A percentile compares a stretch with the other conserved stretches of the same genome.
phyloP scores from a whole-genome alignment of 2,113 vertebrate genomes.

The Sphyrna mokarran region DNA sequence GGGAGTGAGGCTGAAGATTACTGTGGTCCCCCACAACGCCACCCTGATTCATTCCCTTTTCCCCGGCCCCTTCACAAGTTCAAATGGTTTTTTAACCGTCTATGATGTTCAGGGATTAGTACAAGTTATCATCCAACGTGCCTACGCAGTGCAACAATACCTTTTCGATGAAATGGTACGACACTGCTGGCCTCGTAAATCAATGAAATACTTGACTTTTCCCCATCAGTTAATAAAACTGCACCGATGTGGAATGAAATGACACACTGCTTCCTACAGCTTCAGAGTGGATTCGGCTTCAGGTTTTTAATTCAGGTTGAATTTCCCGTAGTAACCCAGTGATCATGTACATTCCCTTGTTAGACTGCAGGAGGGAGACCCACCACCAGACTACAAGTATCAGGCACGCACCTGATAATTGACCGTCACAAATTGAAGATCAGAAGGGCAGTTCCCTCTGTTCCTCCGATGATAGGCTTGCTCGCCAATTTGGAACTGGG shows the following conservation, averaged over 20 bases:
- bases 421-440: slow-evolving; percentile 1
- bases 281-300: background rate
- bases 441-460: background rate
- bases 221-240: background rate
- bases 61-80: background rate
- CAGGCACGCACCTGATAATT: background rate
- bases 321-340: background rate
- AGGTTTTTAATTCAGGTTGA: background rate
- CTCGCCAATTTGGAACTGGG: background rate
- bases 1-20: too few relatives aligned
- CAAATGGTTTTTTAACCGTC: background rate
- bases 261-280: background rate
- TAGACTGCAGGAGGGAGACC: background rate
- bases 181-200: background rate
- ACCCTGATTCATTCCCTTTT: too few relatives aligned
- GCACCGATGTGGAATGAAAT: background rate
- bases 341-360: background rate
- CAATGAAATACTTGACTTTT: background rate
- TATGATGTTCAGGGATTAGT: background rate
- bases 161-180: background rate
- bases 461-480: background rate
- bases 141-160: background rate
- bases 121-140: background rate
- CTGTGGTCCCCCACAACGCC: too few relatives aligned
- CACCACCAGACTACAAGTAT: background rate